phyloP scores from a whole-genome alignment of 2,888 invertebrate species.

The Trichopoda pennipes region DNA sequence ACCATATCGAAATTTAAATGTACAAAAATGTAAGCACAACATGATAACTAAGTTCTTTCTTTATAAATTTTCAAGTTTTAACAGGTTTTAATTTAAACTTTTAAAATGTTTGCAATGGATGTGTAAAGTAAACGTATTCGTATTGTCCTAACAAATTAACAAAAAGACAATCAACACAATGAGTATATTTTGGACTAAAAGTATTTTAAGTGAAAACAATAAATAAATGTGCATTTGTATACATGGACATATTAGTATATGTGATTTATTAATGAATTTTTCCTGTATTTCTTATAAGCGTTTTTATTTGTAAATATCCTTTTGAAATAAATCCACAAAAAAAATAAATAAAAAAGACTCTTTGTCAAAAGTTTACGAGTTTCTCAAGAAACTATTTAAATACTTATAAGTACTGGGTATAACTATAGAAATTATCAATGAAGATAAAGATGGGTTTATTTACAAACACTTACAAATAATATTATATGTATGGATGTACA shows the following conservation, averaged over 20 bases:
- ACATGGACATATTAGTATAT: conserved; percentile 8
- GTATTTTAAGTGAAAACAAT: conserved; percentile 22
- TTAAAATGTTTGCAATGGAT: conserved; percentile 16
- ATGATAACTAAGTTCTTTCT: not conserved
- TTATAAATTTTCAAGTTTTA: conserved; percentile 37
- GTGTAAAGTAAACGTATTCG: not conserved
- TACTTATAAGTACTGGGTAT: conserved; percentile 2
- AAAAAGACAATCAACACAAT: not conserved
- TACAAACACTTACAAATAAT: not conserved
- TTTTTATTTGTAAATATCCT: conserved; percentile 30
- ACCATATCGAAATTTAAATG: conserved; percentile 12
- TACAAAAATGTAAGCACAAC: conserved; percentile 4
- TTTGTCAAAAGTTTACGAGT: not conserved
- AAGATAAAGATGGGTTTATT: not conserved
- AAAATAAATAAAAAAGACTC: conserved; percentile 10
- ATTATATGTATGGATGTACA: not conserved
- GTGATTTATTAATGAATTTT: conserved; percentile 59
- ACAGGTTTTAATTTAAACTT: conserved; percentile 52
- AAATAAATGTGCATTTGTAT: conserved; percentile 17
- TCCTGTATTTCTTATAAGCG: not conserved
- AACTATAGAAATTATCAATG: conserved; percentile 12
- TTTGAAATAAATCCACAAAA: conserved; percentile 10
- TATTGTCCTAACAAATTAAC: conserved; percentile 27
- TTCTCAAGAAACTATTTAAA: conserved; percentile 62
- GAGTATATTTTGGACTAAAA: conserved; percentile 11